A percentile compares a stretch with the other conserved stretches of the same genome.
These are phyloP conservation scores for Phrynocephalus versicolor DNA, from an alignment of 2,113 vertebrate genomes.

Conservation along the genomic window DNA sequence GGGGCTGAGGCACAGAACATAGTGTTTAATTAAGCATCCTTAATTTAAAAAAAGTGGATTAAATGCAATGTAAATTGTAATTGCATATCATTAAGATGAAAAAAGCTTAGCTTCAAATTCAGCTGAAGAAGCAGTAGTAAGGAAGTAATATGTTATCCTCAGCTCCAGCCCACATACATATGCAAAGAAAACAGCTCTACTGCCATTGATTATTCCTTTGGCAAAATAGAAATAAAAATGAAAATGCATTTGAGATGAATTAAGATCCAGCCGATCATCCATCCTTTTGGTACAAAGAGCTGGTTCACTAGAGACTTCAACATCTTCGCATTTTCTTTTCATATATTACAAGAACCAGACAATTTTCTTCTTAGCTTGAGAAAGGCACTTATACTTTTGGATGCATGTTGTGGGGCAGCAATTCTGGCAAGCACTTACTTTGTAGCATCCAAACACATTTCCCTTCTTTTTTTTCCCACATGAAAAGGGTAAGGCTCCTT, in stretches of 20 bases:
- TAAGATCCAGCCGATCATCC: no score
- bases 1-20: no score
- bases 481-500: neutral
- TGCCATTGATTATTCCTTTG: neutral
- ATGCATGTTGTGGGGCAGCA: neutral
- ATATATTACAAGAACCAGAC: neutral
- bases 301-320: neutral
- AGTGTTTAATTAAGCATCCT: neutral
- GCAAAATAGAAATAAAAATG: neutral
- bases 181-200: neutral
- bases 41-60: neutral
- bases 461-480: no score
- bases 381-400: neutral
- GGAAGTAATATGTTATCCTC: neutral
- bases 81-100: neutral
- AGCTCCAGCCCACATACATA: neutral
- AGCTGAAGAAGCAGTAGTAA: neutral
- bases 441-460: no score
- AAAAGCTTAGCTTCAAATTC: neutral
- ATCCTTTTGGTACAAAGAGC: neutral
- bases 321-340: neutral
- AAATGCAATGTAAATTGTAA: neutral
- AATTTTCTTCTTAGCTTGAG: neutral
- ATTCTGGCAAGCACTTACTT: neutral
- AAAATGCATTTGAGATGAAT: no score